phyloP scores from a whole-genome alignment of 1,140 invertebrate species.

The Panagrolaimus sp. region DNA sequence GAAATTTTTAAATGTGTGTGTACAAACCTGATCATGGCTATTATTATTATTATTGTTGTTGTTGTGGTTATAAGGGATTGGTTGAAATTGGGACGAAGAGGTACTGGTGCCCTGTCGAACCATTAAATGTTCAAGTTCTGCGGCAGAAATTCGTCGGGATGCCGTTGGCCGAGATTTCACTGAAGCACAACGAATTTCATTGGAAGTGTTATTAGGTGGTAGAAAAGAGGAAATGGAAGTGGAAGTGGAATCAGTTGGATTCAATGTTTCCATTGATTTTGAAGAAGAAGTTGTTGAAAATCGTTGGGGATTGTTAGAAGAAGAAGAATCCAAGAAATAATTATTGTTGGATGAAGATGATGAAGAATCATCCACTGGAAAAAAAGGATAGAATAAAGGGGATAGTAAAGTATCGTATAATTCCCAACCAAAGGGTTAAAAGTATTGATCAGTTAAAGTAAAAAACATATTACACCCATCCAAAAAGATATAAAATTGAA shows the following conservation, averaged over 20 bases:
- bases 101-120: slow-evolving; percentile 68
- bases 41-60: too few species aligned
- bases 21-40: neutral
- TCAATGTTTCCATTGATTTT: slow-evolving; percentile 26
- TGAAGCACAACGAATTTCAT: slow-evolving; percentile 66
- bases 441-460: neutral
- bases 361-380: slow-evolving; percentile 15
- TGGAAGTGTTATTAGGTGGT: neutral
- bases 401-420: slow-evolving; percentile 13
- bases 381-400: slow-evolving; percentile 20
- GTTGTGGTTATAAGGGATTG: slow-evolving; percentile 39
- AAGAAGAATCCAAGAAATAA: slow-evolving; percentile 14
- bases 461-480: neutral
- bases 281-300: slow-evolving; percentile 19
- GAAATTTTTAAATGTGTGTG: too few species aligned
- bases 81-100: slow-evolving; percentile 42
- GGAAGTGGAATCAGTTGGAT: slow-evolving; percentile 4
- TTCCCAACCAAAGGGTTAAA: neutral
- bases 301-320: neutral
- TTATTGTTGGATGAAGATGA: slow-evolving; percentile 6
- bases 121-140: slow-evolving; percentile 82
- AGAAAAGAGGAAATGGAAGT: slow-evolving; percentile 4
- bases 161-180: slow-evolving; percentile 74
- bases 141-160: slow-evolving; percentile 77
- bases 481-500: too few species aligned